phyloP scores from a whole-genome alignment of 2,888 invertebrate species.

The Cerastis leucographa region DNA sequence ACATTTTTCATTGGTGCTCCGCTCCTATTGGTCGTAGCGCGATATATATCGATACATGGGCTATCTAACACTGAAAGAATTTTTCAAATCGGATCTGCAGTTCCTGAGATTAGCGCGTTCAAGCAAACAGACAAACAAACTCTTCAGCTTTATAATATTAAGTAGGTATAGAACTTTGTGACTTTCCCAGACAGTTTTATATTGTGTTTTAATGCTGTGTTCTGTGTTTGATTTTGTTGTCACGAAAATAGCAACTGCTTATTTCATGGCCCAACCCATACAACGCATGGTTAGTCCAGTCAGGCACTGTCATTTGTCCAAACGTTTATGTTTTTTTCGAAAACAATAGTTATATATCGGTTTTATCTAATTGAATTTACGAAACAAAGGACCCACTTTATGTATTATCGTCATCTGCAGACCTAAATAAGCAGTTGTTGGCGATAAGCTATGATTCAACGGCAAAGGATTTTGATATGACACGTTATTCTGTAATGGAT shows the following conservation, averaged over 20 bases:
- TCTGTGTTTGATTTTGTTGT: background rate
- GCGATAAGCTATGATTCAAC: constrained; percentile 64
- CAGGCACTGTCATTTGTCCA: constrained; percentile 40
- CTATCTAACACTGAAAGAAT: too few relatives aligned
- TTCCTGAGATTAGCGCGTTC: too few relatives aligned
- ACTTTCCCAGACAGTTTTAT: background rate
- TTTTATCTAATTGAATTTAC: constrained; percentile 63
- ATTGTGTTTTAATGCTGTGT: background rate
- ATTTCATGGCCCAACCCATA: constrained; percentile 39
- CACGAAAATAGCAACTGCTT: background rate
- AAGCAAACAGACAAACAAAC: too few relatives aligned
- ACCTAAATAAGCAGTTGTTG: constrained; percentile 66
- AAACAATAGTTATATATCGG: constrained; percentile 50
- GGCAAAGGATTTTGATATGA: constrained; percentile 50
- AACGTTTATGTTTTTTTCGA: constrained; percentile 53
- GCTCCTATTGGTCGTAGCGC: too few relatives aligned
- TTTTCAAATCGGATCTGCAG: too few relatives aligned
- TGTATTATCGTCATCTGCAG: constrained; percentile 61
- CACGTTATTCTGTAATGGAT: constrained; percentile 51
- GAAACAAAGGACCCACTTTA: constrained; percentile 55
- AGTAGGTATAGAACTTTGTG: too few relatives aligned
- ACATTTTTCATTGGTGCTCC: too few relatives aligned
- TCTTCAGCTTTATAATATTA: too few relatives aligned
- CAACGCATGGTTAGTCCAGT: constrained; percentile 30
- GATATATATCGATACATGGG: too few relatives aligned